Conservation (phyloP, 2,888 invertebrate species). For the Trichogramma evanescens region DNA sequence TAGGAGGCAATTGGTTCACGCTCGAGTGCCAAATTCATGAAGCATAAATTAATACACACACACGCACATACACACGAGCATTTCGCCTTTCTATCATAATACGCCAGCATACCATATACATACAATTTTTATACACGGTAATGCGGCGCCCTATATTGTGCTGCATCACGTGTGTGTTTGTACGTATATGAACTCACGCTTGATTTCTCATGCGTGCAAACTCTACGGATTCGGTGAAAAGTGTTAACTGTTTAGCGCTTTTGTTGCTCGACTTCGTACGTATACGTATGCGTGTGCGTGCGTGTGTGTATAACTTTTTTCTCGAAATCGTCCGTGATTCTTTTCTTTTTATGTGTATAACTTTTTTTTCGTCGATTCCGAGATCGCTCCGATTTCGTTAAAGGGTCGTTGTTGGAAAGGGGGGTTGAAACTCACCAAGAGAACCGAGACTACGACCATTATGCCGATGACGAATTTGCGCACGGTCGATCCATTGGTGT, state of each 20-base stretch:
- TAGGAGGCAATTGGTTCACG: conserved; percentile 7
- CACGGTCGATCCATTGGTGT: conserved; percentile 34
- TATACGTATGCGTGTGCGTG: conserved; percentile 4
- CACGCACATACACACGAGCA: too few species aligned
- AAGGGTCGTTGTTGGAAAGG: not conserved
- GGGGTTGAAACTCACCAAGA: conserved; percentile 36
- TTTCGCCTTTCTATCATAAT: conserved; percentile 10
- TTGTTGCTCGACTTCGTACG: too few species aligned
- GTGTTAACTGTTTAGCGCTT: conserved; percentile 24
- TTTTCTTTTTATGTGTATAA: not conserved
- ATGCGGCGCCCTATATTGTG: conserved; percentile 13
- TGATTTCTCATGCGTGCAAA: conserved; percentile 37
- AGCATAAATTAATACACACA: conserved; percentile 22
- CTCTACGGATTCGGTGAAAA: conserved; percentile 31
- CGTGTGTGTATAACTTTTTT: conserved; percentile 21
- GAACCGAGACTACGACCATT: conserved; percentile 42
- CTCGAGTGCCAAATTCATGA: conserved; percentile 2
- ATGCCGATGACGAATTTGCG: conserved; percentile 41
- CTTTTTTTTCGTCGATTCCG: not conserved
- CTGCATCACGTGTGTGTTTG: too few species aligned
- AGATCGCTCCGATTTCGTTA: not conserved
- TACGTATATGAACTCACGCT: conserved; percentile 22
- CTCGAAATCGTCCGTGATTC: not conserved
- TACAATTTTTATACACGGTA: not conserved
- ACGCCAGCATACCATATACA: not conserved